A percentile compares a stretch with the other conserved stretches of the same genome.
Conservation (phyloP, 2,797 vertebrate species). For the Vipera latastei region DNA sequence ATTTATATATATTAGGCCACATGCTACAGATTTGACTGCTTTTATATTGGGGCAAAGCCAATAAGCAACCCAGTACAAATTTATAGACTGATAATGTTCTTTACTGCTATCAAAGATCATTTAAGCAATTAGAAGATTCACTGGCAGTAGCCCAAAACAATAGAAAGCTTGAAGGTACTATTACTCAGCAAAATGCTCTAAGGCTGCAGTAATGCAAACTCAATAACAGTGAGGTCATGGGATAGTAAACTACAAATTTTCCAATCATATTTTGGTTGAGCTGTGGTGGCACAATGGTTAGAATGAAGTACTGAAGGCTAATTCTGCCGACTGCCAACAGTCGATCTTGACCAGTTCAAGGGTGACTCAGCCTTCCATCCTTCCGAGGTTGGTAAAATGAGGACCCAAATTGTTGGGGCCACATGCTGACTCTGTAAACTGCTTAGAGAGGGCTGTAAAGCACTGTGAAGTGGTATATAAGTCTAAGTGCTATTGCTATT, state of each 20-base stretch:
- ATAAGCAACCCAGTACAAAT: background rate
- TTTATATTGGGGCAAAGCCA: background rate
- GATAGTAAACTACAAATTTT: background rate
- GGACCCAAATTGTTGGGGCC: background rate
- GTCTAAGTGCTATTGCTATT: background rate
- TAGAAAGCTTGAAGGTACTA: background rate
- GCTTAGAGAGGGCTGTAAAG: background rate
- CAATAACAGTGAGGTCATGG: background rate
- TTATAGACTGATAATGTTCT: background rate
- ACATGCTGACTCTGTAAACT: background rate
- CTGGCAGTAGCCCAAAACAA: background rate
- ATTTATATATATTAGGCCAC: background rate
- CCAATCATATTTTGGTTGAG: background rate
- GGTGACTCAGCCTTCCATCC: background rate
- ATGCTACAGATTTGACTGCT: background rate
- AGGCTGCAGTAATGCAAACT: background rate
- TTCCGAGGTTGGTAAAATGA: background rate
- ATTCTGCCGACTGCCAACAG: background rate
- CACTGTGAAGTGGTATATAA: background rate
- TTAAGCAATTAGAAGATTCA: background rate
- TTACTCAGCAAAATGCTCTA: background rate
- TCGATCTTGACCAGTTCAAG: background rate
- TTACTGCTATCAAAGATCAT: background rate
- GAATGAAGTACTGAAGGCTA: background rate
- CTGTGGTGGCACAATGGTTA: background rate